Conservation (phyloP, 2,888 invertebrate species). For the Caenorhabditis panamensis region DNA sequence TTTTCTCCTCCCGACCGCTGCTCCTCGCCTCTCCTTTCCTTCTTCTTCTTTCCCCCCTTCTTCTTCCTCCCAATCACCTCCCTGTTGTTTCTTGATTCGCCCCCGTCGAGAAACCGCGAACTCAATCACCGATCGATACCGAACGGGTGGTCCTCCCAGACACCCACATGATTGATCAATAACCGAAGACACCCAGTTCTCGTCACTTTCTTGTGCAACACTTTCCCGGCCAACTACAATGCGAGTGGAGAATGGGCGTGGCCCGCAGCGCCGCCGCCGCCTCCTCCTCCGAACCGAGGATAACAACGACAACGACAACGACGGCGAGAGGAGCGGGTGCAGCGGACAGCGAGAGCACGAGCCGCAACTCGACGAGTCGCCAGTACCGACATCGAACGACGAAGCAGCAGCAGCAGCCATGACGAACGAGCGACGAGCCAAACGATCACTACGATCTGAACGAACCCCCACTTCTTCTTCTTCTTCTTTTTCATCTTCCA, state of each 20-base stretch:
- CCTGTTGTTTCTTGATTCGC: too few relatives aligned
- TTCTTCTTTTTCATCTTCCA: too few relatives aligned
- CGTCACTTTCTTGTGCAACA: not conserved
- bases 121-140: too few relatives aligned
- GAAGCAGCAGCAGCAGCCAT: slow-evolving; percentile 45
- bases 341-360: slow-evolving; percentile 52
- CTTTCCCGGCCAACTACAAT: slow-evolving; percentile 30
- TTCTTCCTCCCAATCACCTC: slow-evolving; percentile 21
- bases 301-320: slow-evolving; percentile 40
- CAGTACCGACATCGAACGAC: slow-evolving; percentile 58
- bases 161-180: slow-evolving; percentile 50
- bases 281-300: slow-evolving; percentile 48
- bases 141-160: slow-evolving; percentile 24
- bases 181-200: too few relatives aligned
- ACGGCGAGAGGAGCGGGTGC: slow-evolving; percentile 40
- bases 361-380: slow-evolving; percentile 40
- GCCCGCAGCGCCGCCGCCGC: slow-evolving; percentile 36
- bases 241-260: slow-evolving; percentile 55
- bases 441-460: slow-evolving; percentile 53
- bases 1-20: slow-evolving; percentile 46
- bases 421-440: slow-evolving; percentile 46
- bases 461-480: slow-evolving; percentile 25
- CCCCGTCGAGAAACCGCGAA: too few relatives aligned
- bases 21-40: slow-evolving; percentile 23
- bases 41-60: slow-evolving; percentile 11